These are phyloP conservation scores for Capromys pilorides DNA, from an alignment of 2,797 vertebrate genomes.

Conservation along the genomic window DNA sequence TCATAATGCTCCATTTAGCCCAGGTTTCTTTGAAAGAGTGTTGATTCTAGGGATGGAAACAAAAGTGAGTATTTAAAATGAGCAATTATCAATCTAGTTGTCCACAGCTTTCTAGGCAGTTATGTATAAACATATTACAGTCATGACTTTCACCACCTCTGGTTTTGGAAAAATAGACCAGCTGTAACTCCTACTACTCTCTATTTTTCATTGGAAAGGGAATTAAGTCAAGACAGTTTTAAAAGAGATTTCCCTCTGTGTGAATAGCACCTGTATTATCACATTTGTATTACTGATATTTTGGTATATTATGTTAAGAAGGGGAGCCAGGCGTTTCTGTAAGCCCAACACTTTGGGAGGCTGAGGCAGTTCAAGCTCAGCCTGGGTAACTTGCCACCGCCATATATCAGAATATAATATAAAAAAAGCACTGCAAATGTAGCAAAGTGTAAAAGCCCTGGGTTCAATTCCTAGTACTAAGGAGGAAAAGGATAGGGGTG, in stretches of 20 bases:
- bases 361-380: neutral
- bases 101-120: neutral
- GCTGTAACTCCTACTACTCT: neutral
- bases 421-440: neutral
- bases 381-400: neutral
- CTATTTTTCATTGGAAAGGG: conserved; percentile 32
- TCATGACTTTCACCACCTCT: neutral
- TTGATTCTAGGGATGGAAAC: neutral
- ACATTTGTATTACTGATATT: neutral
- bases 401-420: neutral
- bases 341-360: neutral
- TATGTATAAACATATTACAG: neutral
- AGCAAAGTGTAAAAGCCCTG: neutral
- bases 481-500: neutral
- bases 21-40: neutral
- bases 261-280: neutral
- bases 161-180: neutral
- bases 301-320: neutral
- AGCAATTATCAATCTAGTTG: neutral
- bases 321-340: neutral
- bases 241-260: neutral
- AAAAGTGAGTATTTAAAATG: neutral
- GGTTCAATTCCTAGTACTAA: neutral
- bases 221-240: neutral
- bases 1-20: neutral